phyloP scores from a whole-genome alignment of 2,113 vertebrate genomes.

The Zosterops lateralis region DNA sequence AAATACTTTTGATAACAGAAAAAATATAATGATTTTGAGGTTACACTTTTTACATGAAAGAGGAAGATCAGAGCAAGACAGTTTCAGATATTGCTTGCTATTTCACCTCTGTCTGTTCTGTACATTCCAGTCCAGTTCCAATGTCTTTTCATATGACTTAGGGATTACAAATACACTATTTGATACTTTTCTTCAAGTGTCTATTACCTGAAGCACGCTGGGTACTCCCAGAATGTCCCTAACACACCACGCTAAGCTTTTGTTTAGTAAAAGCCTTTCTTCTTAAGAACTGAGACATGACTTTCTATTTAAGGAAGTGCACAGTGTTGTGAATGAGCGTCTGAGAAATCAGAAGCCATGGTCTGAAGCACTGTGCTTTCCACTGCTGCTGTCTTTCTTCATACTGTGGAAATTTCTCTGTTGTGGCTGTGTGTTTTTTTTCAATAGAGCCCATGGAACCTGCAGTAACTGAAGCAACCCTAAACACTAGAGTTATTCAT shows the following conservation, averaged over 20 bases:
- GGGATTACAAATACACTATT: neutral
- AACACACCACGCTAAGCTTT: neutral
- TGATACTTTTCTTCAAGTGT: neutral
- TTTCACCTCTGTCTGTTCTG: neutral
- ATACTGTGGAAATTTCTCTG: neutral
- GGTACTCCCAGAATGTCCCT: neutral
- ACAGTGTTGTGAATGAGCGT: neutral
- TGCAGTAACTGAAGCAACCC: neutral
- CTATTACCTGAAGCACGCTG: neutral
- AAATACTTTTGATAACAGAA: neutral
- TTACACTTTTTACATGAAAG: neutral
- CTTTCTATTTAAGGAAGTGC: neutral
- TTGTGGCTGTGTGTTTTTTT: neutral
- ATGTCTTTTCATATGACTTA: neutral
- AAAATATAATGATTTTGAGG: neutral
- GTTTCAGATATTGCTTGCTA: rapidly evolving
- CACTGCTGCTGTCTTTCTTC: neutral
- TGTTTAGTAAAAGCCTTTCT: neutral
- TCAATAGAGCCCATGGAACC: neutral
- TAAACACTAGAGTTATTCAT: neutral
- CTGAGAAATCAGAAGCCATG: neutral
- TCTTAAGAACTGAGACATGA: neutral
- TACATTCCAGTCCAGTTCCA: neutral
- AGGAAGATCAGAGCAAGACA: neutral
- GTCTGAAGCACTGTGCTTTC: neutral